phyloP scores from a whole-genome alignment of 2,113 vertebrate genomes.

The Gnathonemus echidnorhynchus region DNA sequence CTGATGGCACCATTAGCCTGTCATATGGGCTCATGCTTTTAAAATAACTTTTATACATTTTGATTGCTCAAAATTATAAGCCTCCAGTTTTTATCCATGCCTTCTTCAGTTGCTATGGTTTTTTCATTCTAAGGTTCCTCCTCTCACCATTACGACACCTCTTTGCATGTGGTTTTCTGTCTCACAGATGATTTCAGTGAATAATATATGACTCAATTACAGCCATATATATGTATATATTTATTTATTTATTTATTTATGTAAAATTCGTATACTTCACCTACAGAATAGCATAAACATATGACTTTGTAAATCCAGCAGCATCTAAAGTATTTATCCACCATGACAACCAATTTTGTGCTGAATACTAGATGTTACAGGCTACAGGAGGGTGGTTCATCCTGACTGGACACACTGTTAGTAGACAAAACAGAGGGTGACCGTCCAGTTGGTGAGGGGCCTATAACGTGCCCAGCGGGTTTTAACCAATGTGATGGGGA shows the following conservation, averaged over 20 bases:
- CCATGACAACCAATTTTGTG: not conserved
- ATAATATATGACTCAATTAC: slow-evolving; percentile 14
- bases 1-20: slow-evolving; percentile 7
- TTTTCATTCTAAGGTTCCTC: not conserved
- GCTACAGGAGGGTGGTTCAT: not conserved
- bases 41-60: slow-evolving; percentile 13
- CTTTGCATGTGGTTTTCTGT: slow-evolving; percentile 8
- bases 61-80: slow-evolving; percentile 18
- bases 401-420: not conserved
- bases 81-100: not conserved
- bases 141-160: not conserved
- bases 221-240: not conserved
- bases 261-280: not conserved
- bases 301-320: not conserved
- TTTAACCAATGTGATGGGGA: not conserved
- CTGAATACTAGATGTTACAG: not conserved
- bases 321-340: not conserved
- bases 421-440: not conserved
- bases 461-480: not conserved
- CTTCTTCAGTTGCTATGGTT: slow-evolving; percentile 16
- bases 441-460: not conserved
- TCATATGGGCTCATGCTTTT: slow-evolving; percentile 8
- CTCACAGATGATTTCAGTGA: not conserved
- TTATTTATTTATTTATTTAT: not conserved
- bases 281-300: not conserved